Percentiles rank a stretch among this genome's conserved stretches.
These are phyloP conservation scores for Tetragnatha montana DNA, from an alignment of 2,888 invertebrate species.

Conservation along the genomic window DNA sequence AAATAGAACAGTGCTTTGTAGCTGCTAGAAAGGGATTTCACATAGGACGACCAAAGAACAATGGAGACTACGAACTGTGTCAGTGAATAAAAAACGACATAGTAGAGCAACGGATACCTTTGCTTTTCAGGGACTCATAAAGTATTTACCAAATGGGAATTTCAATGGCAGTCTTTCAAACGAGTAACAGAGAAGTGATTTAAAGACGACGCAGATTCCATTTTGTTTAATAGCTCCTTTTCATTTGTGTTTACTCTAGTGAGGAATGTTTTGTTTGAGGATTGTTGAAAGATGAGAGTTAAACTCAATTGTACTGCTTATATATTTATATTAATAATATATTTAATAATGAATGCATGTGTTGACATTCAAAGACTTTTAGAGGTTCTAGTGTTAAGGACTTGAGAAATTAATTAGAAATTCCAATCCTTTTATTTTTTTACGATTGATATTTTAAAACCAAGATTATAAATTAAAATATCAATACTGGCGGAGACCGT, in stretches of 20 bases:
- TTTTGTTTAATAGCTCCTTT: background rate
- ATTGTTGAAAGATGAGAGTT: too few species aligned
- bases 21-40: conserved; percentile 15
- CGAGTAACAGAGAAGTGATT: background rate
- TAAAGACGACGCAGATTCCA: background rate
- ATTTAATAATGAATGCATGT: too few species aligned
- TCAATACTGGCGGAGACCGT: too few species aligned
- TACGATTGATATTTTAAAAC: too few species aligned
- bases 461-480: too few species aligned
- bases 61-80: conserved; percentile 35
- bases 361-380: too few species aligned
- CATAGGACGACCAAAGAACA: conserved; percentile 21
- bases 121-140: background rate
- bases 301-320: too few species aligned
- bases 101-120: conserved; percentile 6
- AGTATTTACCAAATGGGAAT: background rate
- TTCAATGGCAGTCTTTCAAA: background rate
- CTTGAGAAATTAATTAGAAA: too few species aligned
- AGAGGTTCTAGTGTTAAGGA: too few species aligned
- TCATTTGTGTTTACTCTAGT: background rate
- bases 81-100: conserved; percentile 15
- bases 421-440: too few species aligned
- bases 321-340: too few species aligned
- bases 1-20: conserved; percentile 36
- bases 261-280: too few species aligned